These are phyloP conservation scores for Seriola dumerili DNA, from an alignment of 2,113 vertebrate species.

Conservation along the genomic window DNA sequence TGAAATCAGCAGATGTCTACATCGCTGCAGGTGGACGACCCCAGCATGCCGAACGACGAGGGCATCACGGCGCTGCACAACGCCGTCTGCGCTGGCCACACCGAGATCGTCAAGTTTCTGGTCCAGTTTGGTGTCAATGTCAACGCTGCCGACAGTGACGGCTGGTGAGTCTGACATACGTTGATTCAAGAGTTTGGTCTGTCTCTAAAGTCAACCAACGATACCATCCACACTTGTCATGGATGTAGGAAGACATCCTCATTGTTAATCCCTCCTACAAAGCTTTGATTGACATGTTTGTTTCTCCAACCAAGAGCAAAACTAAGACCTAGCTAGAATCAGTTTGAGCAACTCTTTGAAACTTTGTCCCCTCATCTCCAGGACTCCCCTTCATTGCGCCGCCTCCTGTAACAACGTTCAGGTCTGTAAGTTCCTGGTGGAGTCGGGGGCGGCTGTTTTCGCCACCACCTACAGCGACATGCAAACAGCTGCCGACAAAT, in stretches of 20 bases:
- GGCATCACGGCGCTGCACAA: slow-evolving; percentile 97
- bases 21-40: slow-evolving; percentile 91
- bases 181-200: no score
- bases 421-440: slow-evolving; percentile 96
- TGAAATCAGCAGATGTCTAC: no score
- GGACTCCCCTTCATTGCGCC: slow-evolving; percentile 96
- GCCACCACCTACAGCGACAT: slow-evolving; percentile 94
- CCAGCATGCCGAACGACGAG: slow-evolving; percentile 94
- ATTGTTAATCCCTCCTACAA: not conserved
- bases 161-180: slow-evolving; percentile 87
- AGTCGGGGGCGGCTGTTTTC: slow-evolving; percentile 93
- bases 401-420: slow-evolving; percentile 97
- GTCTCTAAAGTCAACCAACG: no score
- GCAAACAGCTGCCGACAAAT: slow-evolving; percentile 96
- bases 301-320: not conserved
- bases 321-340: not conserved
- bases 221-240: no score
- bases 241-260: no score
- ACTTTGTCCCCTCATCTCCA: not conserved
- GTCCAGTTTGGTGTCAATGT: slow-evolving; percentile 96
- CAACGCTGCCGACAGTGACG: slow-evolving; percentile 96
- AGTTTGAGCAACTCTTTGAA: not conserved
- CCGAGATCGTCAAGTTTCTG: slow-evolving; percentile 94
- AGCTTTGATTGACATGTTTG: not conserved
- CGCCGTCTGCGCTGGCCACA: slow-evolving; percentile 94